Conservation (phyloP, 2,888 invertebrate genomes). For the Plagodis pulveraria region DNA sequence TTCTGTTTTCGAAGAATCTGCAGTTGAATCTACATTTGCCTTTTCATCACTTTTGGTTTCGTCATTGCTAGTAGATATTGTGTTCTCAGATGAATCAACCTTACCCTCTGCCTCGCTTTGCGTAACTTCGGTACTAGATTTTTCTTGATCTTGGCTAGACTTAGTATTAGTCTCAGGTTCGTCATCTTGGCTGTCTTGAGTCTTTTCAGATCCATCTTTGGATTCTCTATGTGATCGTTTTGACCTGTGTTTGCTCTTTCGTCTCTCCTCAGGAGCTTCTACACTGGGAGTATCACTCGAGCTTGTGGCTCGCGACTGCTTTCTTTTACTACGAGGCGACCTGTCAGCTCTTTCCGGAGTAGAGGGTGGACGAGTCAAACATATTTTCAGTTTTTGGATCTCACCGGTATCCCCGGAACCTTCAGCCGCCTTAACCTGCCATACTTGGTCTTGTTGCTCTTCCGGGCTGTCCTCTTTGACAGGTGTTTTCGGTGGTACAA, state of each 20-base stretch:
- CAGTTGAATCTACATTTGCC: constrained; percentile 33
- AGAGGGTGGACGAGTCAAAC: constrained; percentile 84
- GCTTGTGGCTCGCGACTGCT: constrained; percentile 78
- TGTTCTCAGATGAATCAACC: constrained; percentile 37
- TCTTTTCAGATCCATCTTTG: constrained; percentile 67
- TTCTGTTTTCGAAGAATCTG: constrained; percentile 34
- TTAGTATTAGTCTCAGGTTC: constrained; percentile 49
- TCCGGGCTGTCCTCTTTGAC: constrained; percentile 66
- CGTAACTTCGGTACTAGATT: constrained; percentile 49
- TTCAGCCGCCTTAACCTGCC: constrained; percentile 82
- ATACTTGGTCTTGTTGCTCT: constrained; percentile 75
- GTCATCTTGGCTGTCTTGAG: constrained; percentile 63
- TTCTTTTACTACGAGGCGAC: constrained; percentile 80
- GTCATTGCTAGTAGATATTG: constrained; percentile 34
- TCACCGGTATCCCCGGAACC: constrained; percentile 80
- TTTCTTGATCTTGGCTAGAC: constrained; percentile 38
- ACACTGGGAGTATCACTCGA: constrained; percentile 77
- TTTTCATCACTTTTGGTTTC: constrained; percentile 22
- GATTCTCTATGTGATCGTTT: constrained; percentile 64
- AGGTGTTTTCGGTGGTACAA: constrained; percentile 58
- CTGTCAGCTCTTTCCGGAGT: constrained; percentile 82
- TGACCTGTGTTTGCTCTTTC: constrained; percentile 69
- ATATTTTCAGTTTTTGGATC: constrained; percentile 87
- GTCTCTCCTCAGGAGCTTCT: constrained; percentile 75
- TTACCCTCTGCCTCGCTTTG: constrained; percentile 49